These are phyloP conservation scores for Microcebus lehilahytsara DNA, from an alignment of 2,113 vertebrate genomes.

Conservation along the genomic window DNA sequence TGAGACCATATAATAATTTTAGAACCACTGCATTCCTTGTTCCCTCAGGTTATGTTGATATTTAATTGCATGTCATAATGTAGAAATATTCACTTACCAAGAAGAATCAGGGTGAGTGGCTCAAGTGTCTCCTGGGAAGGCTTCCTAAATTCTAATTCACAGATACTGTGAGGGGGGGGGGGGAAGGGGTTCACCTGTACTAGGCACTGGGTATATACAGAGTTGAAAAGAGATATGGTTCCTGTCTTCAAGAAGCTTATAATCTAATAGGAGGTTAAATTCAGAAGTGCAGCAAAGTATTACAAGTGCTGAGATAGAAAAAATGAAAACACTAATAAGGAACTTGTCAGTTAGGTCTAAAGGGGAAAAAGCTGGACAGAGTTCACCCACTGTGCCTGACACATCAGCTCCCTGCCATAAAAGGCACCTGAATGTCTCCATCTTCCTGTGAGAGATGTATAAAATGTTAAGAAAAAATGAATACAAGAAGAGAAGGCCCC, in stretches of 20 bases:
- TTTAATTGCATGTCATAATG: not conserved
- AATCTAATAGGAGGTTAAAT: not conserved
- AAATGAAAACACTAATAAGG: not conserved
- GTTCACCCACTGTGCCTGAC: not conserved
- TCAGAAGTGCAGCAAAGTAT: not conserved
- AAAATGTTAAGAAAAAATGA: not conserved
- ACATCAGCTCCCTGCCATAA: not conserved
- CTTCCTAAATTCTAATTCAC: not conserved
- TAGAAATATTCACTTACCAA: conserved; percentile 5
- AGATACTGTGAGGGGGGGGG: not conserved
- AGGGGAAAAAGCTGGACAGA: not conserved
- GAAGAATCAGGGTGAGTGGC: not conserved
- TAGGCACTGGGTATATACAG: not conserved
- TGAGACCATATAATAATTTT: not conserved
- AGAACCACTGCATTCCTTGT: not conserved
- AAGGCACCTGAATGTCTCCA: not conserved
- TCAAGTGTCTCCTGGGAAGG: not conserved
- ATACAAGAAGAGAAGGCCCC: not conserved
- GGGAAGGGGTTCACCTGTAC: accelerated
- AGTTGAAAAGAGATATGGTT: not conserved
- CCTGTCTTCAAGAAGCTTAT: not conserved
- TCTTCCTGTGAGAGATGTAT: not conserved
- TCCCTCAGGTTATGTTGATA: not conserved
- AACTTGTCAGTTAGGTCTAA: not conserved
- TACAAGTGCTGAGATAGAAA: not conserved